Percentiles rank a stretch among this genome's conserved stretches.
Conservation (phyloP, 1,140 invertebrate species). For the Aleiodes sp. region DNA sequence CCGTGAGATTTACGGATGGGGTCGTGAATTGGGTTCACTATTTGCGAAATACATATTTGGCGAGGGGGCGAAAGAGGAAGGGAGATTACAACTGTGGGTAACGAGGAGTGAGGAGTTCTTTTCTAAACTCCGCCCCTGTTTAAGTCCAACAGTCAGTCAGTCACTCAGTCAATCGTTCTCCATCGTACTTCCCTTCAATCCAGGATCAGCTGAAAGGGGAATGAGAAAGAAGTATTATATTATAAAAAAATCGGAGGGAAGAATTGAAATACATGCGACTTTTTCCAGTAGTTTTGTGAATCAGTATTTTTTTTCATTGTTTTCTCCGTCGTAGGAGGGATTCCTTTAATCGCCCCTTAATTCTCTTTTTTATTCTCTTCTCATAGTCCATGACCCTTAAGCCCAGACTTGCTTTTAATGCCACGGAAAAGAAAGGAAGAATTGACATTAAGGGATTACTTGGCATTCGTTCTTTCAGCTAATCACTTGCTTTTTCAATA, state of each 20-base stretch:
- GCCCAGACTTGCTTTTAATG: neutral
- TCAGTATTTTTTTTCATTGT: conserved; percentile 42
- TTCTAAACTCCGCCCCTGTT: conserved; percentile 42
- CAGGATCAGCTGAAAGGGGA: conserved; percentile 33
- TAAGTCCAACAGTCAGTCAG: conserved; percentile 47
- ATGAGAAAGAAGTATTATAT: neutral
- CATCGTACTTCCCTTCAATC: conserved; percentile 21
- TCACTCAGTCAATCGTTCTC: conserved; percentile 56
- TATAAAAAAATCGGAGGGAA: conserved; percentile 29
- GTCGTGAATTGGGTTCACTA: conserved; percentile 39
- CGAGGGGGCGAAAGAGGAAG: conserved; percentile 41
- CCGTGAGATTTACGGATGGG: conserved; percentile 25
- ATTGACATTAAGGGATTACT: no score
- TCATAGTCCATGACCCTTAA: conserved; percentile 3
- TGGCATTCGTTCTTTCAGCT: neutral
- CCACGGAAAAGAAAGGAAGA: neutral
- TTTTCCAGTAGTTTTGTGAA: conserved; percentile 22
- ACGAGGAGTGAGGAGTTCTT: conserved; percentile 37
- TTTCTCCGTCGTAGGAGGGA: conserved; percentile 42
- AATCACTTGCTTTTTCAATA: neutral
- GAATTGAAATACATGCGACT: conserved; percentile 56
- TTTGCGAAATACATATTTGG: conserved; percentile 52
- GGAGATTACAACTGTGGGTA: conserved; percentile 31
- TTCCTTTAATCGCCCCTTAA: conserved; percentile 48
- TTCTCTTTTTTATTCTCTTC: conserved; percentile 41